Percentiles rank a stretch among this genome's conserved stretches.
phyloP scores from a whole-genome alignment of 2,888 invertebrate species.

The Stenchaetothrips biformis region DNA sequence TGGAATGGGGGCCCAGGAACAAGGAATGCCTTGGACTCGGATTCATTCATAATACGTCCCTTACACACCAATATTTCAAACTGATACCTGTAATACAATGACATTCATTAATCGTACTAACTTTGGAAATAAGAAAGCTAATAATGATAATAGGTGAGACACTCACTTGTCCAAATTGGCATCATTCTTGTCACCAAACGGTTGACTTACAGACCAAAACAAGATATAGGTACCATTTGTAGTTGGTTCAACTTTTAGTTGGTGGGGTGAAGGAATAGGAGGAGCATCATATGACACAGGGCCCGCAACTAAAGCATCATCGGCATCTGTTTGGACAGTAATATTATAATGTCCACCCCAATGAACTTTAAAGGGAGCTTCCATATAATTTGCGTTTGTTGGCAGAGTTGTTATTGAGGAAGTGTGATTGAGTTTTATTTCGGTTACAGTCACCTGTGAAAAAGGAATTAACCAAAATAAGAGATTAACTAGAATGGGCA shows the following conservation, averaged over 20 bases:
- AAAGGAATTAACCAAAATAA: background rate
- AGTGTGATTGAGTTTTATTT: slow-evolving; percentile 48
- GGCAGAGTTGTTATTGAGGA: slow-evolving; percentile 50
- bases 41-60: slow-evolving; percentile 49
- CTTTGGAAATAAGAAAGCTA: slow-evolving; percentile 28
- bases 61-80: slow-evolving; percentile 64
- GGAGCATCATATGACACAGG: slow-evolving; percentile 54
- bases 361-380: slow-evolving; percentile 44
- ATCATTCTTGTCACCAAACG: slow-evolving; percentile 38
- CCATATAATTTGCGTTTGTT: slow-evolving; percentile 43
- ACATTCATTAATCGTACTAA: slow-evolving; percentile 29
- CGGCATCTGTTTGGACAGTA: slow-evolving; percentile 49
- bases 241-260: slow-evolving; percentile 56
- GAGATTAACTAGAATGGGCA: background rate
- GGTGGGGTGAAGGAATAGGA: slow-evolving; percentile 58
- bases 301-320: slow-evolving; percentile 48
- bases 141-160: slow-evolving; percentile 36
- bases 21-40: slow-evolving; percentile 47
- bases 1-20: slow-evolving; percentile 55
- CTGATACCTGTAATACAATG: slow-evolving; percentile 37
- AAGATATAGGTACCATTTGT: slow-evolving; percentile 60
- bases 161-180: slow-evolving; percentile 39
- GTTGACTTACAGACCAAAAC: slow-evolving; percentile 57
- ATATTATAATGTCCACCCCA: slow-evolving; percentile 54
- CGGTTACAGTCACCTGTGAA: slow-evolving; percentile 50